A percentile compares a stretch with the other conserved stretches of the same genome.
phyloP scores from a whole-genome alignment of 2,113 vertebrate species.

The Echinops telfairi region DNA sequence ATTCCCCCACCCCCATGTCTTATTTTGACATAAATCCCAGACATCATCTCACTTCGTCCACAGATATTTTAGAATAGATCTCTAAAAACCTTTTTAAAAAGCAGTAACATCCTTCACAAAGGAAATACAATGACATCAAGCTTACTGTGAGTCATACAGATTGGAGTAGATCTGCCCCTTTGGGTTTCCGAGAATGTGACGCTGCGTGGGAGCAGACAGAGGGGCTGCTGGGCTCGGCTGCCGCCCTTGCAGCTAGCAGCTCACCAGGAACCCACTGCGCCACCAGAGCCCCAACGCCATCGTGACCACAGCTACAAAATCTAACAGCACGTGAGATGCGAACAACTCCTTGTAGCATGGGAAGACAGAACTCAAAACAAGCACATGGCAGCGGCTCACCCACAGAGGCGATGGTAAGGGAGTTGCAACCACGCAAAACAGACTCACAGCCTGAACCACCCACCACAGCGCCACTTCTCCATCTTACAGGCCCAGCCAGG shows the following conservation, averaged over 20 bases:
- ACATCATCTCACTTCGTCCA: background rate
- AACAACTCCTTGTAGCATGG: background rate
- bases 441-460: background rate
- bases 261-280: no score
- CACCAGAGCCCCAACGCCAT: background rate
- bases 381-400: background rate
- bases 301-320: slow-evolving; percentile 13
- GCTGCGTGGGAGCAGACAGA: no score
- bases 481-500: background rate
- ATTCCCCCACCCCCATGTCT: background rate
- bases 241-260: no score
- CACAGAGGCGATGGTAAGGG: background rate
- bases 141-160: no score
- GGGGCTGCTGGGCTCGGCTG: no score
- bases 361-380: background rate
- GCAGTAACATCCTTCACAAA: no score
- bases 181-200: no score
- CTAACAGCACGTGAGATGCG: background rate
- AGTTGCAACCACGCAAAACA: background rate
- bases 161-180: no score
- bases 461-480: background rate
- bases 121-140: no score
- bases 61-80: slow-evolving; percentile 8
- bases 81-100: slow-evolving; percentile 20
- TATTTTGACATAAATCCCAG: slow-evolving; percentile 28